Percentiles rank a stretch among this genome's conserved stretches.
phyloP scores from a whole-genome alignment of 2,113 vertebrate genomes.

The Xyliphius kryptos region DNA sequence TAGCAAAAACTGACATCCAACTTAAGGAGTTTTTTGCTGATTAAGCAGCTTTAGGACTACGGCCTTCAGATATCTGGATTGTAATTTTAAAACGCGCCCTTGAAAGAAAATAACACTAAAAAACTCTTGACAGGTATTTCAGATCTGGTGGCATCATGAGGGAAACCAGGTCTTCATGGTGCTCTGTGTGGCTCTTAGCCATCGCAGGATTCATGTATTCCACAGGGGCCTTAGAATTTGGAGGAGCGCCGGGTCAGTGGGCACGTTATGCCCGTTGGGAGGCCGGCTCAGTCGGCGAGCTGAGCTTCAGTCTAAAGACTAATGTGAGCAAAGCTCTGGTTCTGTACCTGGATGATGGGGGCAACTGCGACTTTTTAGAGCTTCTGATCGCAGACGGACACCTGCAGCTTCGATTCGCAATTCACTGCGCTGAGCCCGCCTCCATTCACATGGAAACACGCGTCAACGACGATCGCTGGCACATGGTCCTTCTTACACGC shows the following conservation, averaged over 20 bases:
- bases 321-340: slow-evolving; percentile 80
- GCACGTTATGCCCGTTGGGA: slow-evolving; percentile 86
- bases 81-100: neutral
- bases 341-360: slow-evolving; percentile 87
- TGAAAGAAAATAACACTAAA: neutral
- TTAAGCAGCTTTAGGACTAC: slow-evolving; percentile 33
- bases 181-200: slow-evolving; percentile 56
- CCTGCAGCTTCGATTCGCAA: slow-evolving; percentile 81
- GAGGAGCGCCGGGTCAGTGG: slow-evolving; percentile 84
- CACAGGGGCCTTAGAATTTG: slow-evolving; percentile 72
- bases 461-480: slow-evolving; percentile 84
- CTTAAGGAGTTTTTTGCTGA: slow-evolving; percentile 39
- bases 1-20: slow-evolving; percentile 23
- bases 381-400: slow-evolving; percentile 75
- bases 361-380: slow-evolving; percentile 92
- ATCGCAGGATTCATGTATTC: slow-evolving; percentile 49
- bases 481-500: slow-evolving; percentile 84
- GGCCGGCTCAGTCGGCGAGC: slow-evolving; percentile 75
- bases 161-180: slow-evolving; percentile 46
- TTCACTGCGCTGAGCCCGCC: slow-evolving; percentile 84
- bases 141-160: slow-evolving; percentile 50
- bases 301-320: slow-evolving; percentile 87
- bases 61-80: slow-evolving; percentile 31
- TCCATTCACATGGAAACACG: slow-evolving; percentile 69
- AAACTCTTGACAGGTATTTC: neutral